phyloP scores from a whole-genome alignment of 1,140 invertebrate genomes.

The Lethrus apterus region DNA sequence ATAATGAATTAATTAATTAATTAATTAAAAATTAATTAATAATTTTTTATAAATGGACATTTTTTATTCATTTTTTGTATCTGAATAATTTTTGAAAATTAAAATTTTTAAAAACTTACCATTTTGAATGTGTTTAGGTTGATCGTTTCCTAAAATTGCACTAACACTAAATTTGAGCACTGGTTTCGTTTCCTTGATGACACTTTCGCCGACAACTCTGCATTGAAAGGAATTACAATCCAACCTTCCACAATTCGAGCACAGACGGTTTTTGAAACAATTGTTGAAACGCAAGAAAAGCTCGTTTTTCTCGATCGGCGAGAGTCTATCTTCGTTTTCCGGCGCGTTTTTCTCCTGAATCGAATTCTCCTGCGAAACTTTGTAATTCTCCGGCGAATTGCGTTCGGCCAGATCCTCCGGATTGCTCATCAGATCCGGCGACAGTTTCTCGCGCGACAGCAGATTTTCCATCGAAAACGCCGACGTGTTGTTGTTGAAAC shows the following conservation, averaged over 20 bases:
- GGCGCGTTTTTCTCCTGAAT: constrained; percentile 12
- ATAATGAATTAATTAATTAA: too few species aligned
- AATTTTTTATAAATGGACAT: too few species aligned
- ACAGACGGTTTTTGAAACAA: constrained; percentile 34
- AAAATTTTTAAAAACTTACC: constrained; percentile 34
- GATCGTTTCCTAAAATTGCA: constrained; percentile 67
- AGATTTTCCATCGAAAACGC: constrained; percentile 40
- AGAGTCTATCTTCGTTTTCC: constrained; percentile 18
- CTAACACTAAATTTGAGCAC: constrained; percentile 88
- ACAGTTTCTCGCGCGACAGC: constrained; percentile 30
- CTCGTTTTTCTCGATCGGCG: constrained; percentile 26
- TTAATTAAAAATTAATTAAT: too few species aligned
- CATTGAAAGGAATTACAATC: constrained; percentile 40
- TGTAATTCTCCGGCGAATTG: constrained; percentile 14
- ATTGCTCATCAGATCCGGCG: constrained; percentile 35
- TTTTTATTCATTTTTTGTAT: too few species aligned
- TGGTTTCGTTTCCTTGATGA: constrained; percentile 53
- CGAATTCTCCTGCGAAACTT: constrained; percentile 2
- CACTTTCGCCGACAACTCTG: constrained; percentile 30
- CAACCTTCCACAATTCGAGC: constrained; percentile 38
- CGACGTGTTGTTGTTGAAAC: constrained; percentile 36
- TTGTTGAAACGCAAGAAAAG: constrained; percentile 33
- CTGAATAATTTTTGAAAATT: too few species aligned
- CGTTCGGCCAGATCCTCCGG: constrained; percentile 19
- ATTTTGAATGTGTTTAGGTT: constrained; percentile 32